Percentiles rank a stretch among this genome's conserved stretches.
These are phyloP conservation scores for Cyanoramphus novaezelandiae DNA, from an alignment of 2,113 vertebrate species.

Conservation along the genomic window DNA sequence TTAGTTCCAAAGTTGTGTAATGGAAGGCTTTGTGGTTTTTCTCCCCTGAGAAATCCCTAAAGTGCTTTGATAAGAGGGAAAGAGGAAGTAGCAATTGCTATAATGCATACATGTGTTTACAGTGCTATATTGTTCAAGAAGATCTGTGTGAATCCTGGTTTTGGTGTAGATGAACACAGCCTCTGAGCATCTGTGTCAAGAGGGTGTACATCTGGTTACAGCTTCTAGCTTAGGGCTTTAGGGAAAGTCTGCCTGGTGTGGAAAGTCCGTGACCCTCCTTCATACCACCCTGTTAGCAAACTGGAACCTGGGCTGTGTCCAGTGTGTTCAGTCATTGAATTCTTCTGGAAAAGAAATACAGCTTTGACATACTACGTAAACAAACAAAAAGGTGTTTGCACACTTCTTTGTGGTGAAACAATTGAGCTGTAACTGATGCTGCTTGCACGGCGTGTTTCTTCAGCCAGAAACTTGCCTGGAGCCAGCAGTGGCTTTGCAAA, in stretches of 20 bases:
- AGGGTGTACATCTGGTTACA: constrained; percentile 33
- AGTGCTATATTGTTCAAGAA: constrained; percentile 39
- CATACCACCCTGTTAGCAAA: constrained; percentile 47
- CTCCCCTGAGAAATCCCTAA: neutral
- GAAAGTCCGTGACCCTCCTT: neutral
- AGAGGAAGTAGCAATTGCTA: constrained; percentile 20
- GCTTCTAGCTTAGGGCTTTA: neutral
- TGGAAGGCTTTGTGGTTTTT: constrained; percentile 35
- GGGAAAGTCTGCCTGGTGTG: neutral
- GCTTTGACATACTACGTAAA: constrained; percentile 4
- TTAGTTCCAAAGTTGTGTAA: neutral
- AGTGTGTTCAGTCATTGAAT: neutral
- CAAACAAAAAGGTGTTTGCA: constrained; percentile 31
- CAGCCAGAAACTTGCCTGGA: neutral
- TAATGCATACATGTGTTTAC: neutral
- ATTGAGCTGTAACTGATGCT: constrained; percentile 50
- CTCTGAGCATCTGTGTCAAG: constrained; percentile 5
- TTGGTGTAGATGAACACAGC: neutral
- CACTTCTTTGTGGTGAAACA: constrained; percentile 36
- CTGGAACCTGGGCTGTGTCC: neutral
- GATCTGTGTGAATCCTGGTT: neutral
- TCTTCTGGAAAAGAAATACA: neutral
- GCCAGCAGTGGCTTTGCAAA: neutral
- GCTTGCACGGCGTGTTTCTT: neutral
- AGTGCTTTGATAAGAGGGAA: neutral